These are phyloP conservation scores for Tamias sibiricus DNA, from an alignment of 2,113 vertebrate species.

Conservation along the genomic window DNA sequence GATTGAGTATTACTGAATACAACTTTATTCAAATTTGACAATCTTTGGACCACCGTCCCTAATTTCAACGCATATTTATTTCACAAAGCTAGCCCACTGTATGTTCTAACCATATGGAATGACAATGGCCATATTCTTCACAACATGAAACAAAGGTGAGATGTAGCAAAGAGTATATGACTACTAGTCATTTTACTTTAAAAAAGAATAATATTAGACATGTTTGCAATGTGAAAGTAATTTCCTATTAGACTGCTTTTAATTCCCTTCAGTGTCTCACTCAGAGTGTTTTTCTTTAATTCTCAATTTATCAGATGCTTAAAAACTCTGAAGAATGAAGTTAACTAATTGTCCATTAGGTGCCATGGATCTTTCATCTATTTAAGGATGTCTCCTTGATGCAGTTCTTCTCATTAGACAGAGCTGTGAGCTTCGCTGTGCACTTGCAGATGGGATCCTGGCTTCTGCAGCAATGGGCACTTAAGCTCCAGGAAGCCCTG, in stretches of 20 bases:
- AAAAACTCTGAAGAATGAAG: constrained; percentile 77
- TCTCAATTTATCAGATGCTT: constrained; percentile 73
- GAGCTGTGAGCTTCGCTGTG: constrained; percentile 48
- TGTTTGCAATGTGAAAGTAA: not conserved
- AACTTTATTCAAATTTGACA: not conserved
- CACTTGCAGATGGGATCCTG: constrained; percentile 68
- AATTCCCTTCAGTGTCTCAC: not conserved
- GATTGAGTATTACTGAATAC: not conserved
- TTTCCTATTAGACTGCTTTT: constrained; percentile 37
- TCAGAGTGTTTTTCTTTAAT: constrained; percentile 45
- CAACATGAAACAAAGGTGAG: not conserved
- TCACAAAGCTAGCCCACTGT: not conserved
- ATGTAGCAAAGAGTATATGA: not conserved
- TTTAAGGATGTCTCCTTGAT: constrained; percentile 74
- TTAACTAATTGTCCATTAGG: constrained; percentile 80
- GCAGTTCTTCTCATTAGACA: constrained; percentile 67
- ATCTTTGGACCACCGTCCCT: not conserved
- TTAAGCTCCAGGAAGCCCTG: constrained; percentile 81
- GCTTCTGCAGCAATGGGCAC: constrained; percentile 75
- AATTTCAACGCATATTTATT: not conserved
- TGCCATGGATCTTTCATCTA: constrained; percentile 71
- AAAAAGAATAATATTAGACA: not conserved
- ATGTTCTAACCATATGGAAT: not conserved
- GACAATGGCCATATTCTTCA: not conserved
- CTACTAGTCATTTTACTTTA: not conserved